Evolutionary conservation across 2,888 invertebrate genomes (phyloP).

Genomic region (Drosophila anomalata): DNA sequence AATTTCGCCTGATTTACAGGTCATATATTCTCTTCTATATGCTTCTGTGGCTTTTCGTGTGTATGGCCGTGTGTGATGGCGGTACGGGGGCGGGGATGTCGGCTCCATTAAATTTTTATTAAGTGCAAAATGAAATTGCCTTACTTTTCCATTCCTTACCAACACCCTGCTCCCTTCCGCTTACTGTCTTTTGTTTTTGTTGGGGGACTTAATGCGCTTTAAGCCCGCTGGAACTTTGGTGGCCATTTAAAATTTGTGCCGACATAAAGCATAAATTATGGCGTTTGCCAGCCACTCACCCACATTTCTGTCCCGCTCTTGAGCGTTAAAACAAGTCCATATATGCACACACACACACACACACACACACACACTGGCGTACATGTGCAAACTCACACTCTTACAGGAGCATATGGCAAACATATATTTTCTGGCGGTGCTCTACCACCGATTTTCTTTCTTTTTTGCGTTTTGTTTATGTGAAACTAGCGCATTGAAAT

Average conservation of each 20-base stretch:
- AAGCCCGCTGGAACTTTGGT: conserved; percentile 53
- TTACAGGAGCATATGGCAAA: conserved; percentile 26
- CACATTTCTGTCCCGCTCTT: conserved; percentile 15
- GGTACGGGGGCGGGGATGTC: conserved; percentile 14
- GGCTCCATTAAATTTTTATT: conserved; percentile 70
- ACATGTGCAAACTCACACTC: conserved; percentile 26
- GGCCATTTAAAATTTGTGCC: conserved; percentile 60
- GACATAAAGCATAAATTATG: conserved; percentile 67
- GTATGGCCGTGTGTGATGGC: not conserved
- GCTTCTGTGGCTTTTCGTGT: conserved; percentile 25
- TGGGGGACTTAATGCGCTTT: conserved; percentile 58
- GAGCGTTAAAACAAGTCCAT: conserved; percentile 37
- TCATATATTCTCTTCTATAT: conserved; percentile 30
- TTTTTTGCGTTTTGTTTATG: conserved; percentile 30
- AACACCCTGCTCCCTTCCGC: not conserved
- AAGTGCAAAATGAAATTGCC: conserved; percentile 75
- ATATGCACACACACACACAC: conserved; percentile 11
- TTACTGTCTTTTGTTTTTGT: conserved; percentile 37
- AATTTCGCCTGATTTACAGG: conserved; percentile 50
- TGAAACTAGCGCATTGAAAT: conserved; percentile 54
- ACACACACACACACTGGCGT: conserved; percentile 6
- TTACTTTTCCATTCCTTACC: conserved; percentile 43
- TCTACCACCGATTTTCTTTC: not conserved
- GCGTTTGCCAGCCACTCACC: conserved; percentile 35
- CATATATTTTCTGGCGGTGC: conserved; percentile 28